Evolutionary conservation across 2,797 vertebrate genomes (phyloP), one percentile per base, ranked within the genome.

Genomic region (Acestrorhynchus altus): DNA sequence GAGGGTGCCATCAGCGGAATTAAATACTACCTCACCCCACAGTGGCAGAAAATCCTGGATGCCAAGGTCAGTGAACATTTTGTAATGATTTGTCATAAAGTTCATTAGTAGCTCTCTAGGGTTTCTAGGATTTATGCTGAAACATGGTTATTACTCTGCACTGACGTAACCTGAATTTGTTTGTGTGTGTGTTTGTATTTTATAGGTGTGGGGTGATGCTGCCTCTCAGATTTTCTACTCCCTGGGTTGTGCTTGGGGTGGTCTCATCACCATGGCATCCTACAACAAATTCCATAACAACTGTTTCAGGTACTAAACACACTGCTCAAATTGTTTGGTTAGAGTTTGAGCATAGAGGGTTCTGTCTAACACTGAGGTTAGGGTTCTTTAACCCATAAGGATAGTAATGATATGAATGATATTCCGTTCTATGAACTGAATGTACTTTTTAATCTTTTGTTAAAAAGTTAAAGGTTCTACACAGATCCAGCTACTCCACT

Each of bases 211-310:
- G 98, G 98, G 98, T 39, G 98, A 99, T 0, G 98, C 98, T 0
- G 98, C 98, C 20, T 99, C 98, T 0, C 98, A 99, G 93, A 99
- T 99, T 89, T 99, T 99, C 90, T 99, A 99, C 88, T 99, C 98
- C 0, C 90, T 99, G 88, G 98, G 98, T 82, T 99, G 98, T 35
- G 98, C 98, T 2, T 99, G 98, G 98, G 98, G 98, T 0, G 97
- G 98, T 1, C 97, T 99, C 72, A 98, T 99, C 85, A 99, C 98
- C 54, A 99, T 99, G 98, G 98, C 98, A 0, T 99, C 98, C 67
- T 99, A 99, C 85, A 99, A 98, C 92, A 99, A 99, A 86, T 99
- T 99, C 88, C 95, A 99, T 92, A 99, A 99, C 91, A 99, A 99
- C 90, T 99, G 98, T 82, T 99, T 96, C 90, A 95, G 97, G 98